These are phyloP conservation scores for Paradoxurus hermaphroditus DNA, from an alignment of 2,113 vertebrate species.

Conservation along the genomic window DNA sequence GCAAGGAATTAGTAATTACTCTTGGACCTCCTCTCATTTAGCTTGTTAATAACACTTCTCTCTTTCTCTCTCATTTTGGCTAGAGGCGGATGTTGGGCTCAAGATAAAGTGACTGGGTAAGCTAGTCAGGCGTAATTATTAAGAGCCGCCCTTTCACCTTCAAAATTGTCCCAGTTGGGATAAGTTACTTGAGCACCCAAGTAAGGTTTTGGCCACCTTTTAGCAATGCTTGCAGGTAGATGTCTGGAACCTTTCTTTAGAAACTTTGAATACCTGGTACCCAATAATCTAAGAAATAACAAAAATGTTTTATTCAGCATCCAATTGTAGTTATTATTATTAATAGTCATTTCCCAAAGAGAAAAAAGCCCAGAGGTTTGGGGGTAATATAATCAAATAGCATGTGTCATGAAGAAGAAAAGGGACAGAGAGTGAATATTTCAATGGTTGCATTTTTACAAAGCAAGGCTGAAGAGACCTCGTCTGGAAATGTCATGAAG, in stretches of 20 bases:
- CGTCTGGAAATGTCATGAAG: not conserved
- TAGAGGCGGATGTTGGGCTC: not conserved
- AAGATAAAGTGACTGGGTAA: not conserved
- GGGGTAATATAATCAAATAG: not conserved
- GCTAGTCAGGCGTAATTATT: not conserved
- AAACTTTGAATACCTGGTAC: not conserved
- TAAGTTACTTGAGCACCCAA: not conserved
- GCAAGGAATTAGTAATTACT: not conserved
- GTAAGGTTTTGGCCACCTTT: not conserved
- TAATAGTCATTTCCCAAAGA: constrained; percentile 43
- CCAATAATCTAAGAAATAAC: constrained; percentile 31
- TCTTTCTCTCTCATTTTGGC: not conserved
- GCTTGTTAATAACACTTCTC: not conserved
- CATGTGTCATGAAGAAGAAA: constrained; percentile 9
- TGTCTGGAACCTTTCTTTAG: not conserved
- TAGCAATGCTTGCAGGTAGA: not conserved
- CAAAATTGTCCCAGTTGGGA: not conserved
- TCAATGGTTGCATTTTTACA: not conserved
- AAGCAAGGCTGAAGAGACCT: not conserved
- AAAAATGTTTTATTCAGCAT: constrained; percentile 4
- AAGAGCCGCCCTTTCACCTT: not conserved
- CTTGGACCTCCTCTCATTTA: not conserved
- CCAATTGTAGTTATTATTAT: constrained; percentile 13
- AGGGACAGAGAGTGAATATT: not conserved
- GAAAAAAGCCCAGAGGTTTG: not conserved